Evolutionary conservation across 2,888 invertebrate species (phyloP).

Genomic region (Trichopoda pennipes): DNA sequence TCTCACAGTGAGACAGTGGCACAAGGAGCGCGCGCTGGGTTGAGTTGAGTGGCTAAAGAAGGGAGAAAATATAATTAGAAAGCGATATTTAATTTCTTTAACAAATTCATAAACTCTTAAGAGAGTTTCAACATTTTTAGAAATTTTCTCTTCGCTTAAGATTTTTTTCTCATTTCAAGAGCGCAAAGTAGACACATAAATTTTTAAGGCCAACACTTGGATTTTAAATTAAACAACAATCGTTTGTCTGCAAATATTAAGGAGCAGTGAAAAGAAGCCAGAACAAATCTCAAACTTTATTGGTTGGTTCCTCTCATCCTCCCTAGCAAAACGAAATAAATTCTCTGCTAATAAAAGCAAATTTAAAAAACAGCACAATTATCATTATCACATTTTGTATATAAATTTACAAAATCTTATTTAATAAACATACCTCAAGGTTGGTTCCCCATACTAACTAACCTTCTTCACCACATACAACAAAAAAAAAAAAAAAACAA

Average conservation of each 20-base stretch:
- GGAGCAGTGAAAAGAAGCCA: slow-evolving; percentile 4
- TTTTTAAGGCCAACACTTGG: slow-evolving; percentile 8
- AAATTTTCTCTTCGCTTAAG: slow-evolving; percentile 6
- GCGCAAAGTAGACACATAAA: not conserved
- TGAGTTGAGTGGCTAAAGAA: not conserved
- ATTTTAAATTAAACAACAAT: not conserved
- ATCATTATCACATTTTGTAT: slow-evolving; percentile 54
- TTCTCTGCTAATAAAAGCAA: slow-evolving; percentile 22
- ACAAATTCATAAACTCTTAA: not conserved
- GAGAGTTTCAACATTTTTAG: not conserved
- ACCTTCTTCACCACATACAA: slow-evolving; percentile 25
- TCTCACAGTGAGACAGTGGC: slow-evolving; percentile 15
- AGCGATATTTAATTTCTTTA: slow-evolving; percentile 4
- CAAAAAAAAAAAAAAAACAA: not conserved
- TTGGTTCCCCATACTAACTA: slow-evolving; percentile 18
- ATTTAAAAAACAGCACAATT: slow-evolving; percentile 46
- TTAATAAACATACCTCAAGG: slow-evolving; percentile 55
- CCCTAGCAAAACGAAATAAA: slow-evolving; percentile 32
- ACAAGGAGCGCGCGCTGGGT: not conserved
- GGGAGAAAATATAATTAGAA: slow-evolving; percentile 4
- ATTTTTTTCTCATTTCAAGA: slow-evolving; percentile 7
- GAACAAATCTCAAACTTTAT: slow-evolving; percentile 23
- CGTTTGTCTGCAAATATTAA: not conserved
- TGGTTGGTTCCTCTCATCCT: slow-evolving; percentile 49
- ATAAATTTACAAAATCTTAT: slow-evolving; percentile 39